Evolutionary conservation across 92 coral and sea anemone genomes (phyloP).

Genomic region (Palythoa caribaeorum): DNA sequence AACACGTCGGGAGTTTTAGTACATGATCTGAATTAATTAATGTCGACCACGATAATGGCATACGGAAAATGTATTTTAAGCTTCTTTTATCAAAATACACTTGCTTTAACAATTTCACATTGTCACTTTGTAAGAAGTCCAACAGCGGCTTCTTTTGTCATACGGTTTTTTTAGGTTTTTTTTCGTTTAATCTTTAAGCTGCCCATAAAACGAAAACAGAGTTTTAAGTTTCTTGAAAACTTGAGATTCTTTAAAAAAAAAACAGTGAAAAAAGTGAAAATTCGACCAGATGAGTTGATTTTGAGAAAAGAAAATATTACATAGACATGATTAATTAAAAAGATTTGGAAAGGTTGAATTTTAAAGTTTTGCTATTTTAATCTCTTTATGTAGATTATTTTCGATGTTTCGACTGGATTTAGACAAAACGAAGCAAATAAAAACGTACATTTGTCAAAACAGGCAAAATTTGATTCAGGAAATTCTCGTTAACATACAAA

Average conservation of each 20-base stretch:
- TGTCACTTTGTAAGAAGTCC: conserved; percentile 18
- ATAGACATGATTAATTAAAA: no score
- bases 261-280: no score
- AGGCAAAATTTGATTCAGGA: not conserved
- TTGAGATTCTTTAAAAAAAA: not conserved
- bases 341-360: not conserved
- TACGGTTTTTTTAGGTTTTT: no score
- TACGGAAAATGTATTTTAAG: not conserved
- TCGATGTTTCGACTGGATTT: not conserved
- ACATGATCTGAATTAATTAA: conserved; percentile 10
- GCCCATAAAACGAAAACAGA: not conserved
- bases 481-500: not conserved
- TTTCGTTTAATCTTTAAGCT: not conserved
- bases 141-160: not conserved
- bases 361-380: not conserved
- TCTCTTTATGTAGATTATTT: not conserved
- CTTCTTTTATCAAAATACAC: conserved; percentile 1
- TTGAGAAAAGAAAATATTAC: not conserved
- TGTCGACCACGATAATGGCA: not conserved
- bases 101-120: not conserved
- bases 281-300: not conserved
- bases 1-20: not conserved
- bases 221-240: not conserved
- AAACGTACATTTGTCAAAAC: not conserved
- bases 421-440: not conserved